Percentiles rank a stretch among this genome's conserved stretches.
phyloP scores from a whole-genome alignment of 2,797 vertebrate genomes.

The Alosa sapidissima region DNA sequence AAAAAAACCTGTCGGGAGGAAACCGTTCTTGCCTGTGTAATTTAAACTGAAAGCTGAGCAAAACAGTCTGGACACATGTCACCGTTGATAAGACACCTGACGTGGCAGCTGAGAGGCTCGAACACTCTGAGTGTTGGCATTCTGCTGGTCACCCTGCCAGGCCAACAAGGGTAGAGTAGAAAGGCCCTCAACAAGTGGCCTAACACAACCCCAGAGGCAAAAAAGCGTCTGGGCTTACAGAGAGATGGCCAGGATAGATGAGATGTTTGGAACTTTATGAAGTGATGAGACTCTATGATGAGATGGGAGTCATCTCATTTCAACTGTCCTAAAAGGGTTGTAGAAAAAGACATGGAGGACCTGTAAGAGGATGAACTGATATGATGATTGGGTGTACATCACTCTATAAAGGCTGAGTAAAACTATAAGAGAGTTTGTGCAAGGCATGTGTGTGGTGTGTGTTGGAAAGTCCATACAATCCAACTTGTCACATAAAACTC shows the following conservation, averaged over 20 bases:
- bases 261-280: neutral
- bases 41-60: conserved; percentile 10
- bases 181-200: neutral
- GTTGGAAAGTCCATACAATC: neutral
- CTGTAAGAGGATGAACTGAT: neutral
- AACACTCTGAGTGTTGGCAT: neutral
- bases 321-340: conserved; percentile 17
- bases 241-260: neutral
- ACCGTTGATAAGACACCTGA: conserved; percentile 5
- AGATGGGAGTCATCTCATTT: neutral
- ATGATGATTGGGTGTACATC: neutral
- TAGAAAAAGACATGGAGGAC: neutral
- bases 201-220: neutral
- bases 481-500: neutral
- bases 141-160: neutral
- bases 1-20: neutral
- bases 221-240: neutral
- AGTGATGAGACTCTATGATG: neutral
- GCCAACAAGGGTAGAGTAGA: neutral
- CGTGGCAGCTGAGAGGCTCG: neutral
- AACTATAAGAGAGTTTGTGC: neutral
- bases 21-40: neutral
- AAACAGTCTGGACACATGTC: neutral
- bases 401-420: neutral
- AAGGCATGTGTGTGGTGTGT: neutral